These are phyloP conservation scores for Mesoclemmys tuberculata DNA, from an alignment of 2,113 vertebrate genomes.

Conservation along the genomic window DNA sequence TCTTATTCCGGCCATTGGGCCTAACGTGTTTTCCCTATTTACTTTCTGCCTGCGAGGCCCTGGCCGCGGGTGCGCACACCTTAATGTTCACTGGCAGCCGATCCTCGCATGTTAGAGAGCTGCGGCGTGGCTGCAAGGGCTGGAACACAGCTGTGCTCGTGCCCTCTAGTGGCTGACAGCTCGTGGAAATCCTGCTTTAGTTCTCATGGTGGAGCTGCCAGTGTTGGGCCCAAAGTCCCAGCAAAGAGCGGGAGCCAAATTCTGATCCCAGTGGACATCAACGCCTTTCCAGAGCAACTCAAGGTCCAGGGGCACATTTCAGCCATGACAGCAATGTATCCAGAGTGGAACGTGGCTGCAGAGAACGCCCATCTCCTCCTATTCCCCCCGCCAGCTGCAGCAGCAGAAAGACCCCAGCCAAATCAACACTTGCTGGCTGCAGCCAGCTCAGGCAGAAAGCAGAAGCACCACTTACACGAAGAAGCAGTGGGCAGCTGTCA, in stretches of 20 bases:
- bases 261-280: neutral
- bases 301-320: neutral
- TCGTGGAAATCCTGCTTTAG: neutral
- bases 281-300: neutral
- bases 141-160: neutral
- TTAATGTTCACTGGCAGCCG: too few relatives aligned
- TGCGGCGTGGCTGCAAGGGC: neutral
- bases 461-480: slow-evolving; percentile 80
- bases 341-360: too few relatives aligned
- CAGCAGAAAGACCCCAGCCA: too few relatives aligned
- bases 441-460: fast-evolving
- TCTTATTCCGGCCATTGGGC: neutral
- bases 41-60: neutral
- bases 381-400: neutral
- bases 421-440: fast-evolving
- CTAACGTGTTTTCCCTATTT: too few relatives aligned
- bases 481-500: slow-evolving; percentile 94
- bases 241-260: neutral
- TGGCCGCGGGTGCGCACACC: neutral
- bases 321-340: too few relatives aligned
- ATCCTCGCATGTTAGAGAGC: too few relatives aligned
- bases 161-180: neutral
- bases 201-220: neutral
- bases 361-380: neutral
- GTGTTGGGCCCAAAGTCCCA: neutral